Conservation (phyloP, 2,113 vertebrate genomes). For the Cololabis saira region DNA sequence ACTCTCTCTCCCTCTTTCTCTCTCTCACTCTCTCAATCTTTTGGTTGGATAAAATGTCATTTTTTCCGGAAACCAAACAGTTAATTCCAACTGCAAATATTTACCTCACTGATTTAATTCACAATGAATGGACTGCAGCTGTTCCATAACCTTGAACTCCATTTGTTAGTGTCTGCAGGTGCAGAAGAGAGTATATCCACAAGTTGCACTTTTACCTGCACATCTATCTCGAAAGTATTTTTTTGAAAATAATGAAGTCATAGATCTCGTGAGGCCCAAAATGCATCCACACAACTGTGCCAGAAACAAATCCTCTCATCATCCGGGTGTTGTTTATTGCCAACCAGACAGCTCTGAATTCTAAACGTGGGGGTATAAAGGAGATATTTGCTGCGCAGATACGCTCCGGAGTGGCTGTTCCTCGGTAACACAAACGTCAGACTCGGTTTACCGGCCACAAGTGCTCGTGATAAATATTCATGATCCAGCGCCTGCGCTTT, state of each 20-base stretch:
- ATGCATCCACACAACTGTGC: too few species aligned
- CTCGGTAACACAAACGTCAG: slow-evolving; percentile 69
- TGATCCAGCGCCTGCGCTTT: slow-evolving; percentile 72
- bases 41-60: background rate
- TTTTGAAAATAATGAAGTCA: too few species aligned
- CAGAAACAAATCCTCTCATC: background rate
- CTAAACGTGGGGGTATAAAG: slow-evolving; percentile 2
- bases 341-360: background rate
- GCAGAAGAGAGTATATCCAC: too few species aligned
- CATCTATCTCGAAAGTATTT: too few species aligned
- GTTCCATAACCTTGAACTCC: background rate
- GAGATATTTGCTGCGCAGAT: slow-evolving; percentile 44
- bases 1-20: background rate
- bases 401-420: slow-evolving; percentile 49
- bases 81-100: slow-evolving; percentile 50
- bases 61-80: slow-evolving; percentile 28
- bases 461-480: slow-evolving; percentile 87
- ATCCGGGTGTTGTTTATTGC: background rate
- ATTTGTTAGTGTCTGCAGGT: too few species aligned
- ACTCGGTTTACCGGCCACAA: slow-evolving; percentile 73
- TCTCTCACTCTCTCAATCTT: background rate
- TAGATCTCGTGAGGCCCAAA: too few species aligned
- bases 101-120: slow-evolving; percentile 54
- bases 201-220: too few species aligned
- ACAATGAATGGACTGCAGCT: slow-evolving; percentile 56